Base-by-base conservation (phyloP, 2,888 invertebrate species). In the Aleiodes leptofemur region DNA sequence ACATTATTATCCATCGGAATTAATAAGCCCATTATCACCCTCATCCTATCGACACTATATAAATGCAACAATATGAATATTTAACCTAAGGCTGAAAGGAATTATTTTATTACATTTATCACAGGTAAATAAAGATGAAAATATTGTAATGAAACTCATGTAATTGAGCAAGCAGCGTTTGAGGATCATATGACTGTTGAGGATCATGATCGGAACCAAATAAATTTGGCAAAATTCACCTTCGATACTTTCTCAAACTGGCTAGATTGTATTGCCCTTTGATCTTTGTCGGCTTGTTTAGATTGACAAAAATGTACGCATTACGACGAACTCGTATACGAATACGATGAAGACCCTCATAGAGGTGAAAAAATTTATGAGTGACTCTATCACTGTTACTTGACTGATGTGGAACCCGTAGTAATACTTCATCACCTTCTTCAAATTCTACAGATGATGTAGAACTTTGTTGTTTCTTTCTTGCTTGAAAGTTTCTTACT, bases 201-300 rank as follows among this genome's bases (percentile, higher is more conserved):
- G n/a, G n/a, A n/a, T 9, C 43, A 43, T 43, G 43, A 43, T 9
- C 43, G 43, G 43, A 43, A 43, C 0, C 43, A 43, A 43, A 43
- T 43, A 11, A 43, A 43, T 43, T 43, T 43, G 43, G 43, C 43
- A 43, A 43, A 43, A 8, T 8, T 43, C 43, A 43, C 43, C 43
- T 43, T 43, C 43, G 43, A n/a, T 69, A 74, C 34, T 29, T 56
- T 13, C 73, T 48, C 4, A 69, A 16, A 23, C 57, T 69, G 6
- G 48, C 6, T 8, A 70, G 75, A 56, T 75, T 75, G 13, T 71
- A 66, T 2, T 31, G 31, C 4, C 71, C 75, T 23, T 75, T 75
- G 0, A 38, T 4, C 1, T 50, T 16, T 1, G 8, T n/a, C 0
- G 64, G 34, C 11, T 70, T n/a, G 3, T 55, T 29, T 0, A 64